Percentiles rank a stretch among this genome's conserved stretches.
Conservation (phyloP, 2,888 invertebrate genomes). For the Lasioglossum lativentre region DNA sequence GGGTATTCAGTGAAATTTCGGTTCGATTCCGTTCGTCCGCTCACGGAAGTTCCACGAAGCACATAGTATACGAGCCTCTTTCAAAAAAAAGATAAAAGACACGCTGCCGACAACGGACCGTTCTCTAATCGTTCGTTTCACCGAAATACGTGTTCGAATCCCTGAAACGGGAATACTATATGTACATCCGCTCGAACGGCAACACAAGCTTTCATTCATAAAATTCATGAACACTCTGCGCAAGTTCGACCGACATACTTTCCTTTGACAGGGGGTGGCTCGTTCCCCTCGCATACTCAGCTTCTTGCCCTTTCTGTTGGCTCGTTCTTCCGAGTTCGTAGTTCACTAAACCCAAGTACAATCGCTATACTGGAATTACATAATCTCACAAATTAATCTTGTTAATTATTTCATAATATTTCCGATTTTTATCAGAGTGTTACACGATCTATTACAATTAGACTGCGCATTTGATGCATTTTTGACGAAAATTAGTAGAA, state of each 20-base stretch:
- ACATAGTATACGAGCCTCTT: not conserved
- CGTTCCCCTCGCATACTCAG: constrained; percentile 45
- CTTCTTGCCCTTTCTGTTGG: constrained; percentile 33
- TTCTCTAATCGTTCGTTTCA: not conserved
- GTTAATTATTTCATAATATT: not conserved
- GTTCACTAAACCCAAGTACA: not conserved
- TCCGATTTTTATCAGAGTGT: not conserved
- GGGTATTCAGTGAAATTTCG: not conserved
- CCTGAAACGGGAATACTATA: not conserved
- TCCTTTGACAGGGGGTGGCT: constrained; percentile 48
- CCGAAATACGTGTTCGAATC: not conserved
- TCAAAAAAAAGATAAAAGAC: not conserved
- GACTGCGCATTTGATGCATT: not conserved
- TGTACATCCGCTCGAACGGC: constrained; percentile 28
- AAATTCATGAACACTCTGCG: constrained; percentile 57
- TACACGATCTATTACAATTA: not conserved
- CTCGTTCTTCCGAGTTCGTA: constrained; percentile 16
- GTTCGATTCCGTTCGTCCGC: not conserved
- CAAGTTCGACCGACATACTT: constrained; percentile 60
- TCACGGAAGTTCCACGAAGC: not conserved
- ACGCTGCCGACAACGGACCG: not conserved
- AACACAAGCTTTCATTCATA: constrained; percentile 53
- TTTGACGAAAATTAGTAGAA: not conserved
- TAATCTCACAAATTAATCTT: not conserved
- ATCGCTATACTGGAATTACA: not conserved